Evolutionary conservation across 2,113 vertebrate genomes (phyloP).

Genomic region (Mionectes macconnelli): DNA sequence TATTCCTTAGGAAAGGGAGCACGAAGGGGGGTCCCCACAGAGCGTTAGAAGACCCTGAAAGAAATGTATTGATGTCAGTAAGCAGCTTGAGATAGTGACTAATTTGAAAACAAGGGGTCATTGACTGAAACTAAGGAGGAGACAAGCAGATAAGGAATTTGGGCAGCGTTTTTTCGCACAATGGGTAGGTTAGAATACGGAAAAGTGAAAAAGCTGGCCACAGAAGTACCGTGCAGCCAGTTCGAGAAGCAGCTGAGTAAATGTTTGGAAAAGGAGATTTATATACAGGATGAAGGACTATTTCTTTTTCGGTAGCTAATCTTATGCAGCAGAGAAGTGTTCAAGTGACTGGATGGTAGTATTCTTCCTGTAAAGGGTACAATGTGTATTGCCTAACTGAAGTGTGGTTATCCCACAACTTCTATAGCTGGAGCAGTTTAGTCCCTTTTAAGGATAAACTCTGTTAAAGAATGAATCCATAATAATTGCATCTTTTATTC

Average conservation of each 20-base stretch:
- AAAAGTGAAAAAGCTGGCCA: not conserved
- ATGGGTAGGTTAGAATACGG: constrained; percentile 6
- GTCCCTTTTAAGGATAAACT: not conserved
- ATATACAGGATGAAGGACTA: not conserved
- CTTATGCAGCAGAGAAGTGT: not conserved
- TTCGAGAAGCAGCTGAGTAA: constrained; percentile 20
- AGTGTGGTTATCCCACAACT: not conserved
- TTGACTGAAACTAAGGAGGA: constrained; percentile 55
- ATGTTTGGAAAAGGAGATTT: constrained; percentile 21
- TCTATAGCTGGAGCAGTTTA: not conserved
- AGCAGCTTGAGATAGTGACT: constrained; percentile 66
- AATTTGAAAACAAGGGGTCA: constrained; percentile 70
- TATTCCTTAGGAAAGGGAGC: constrained; percentile 37
- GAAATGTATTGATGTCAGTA: constrained; percentile 61
- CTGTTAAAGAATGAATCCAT: not conserved
- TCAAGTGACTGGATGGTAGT: not conserved
- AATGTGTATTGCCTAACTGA: not conserved
- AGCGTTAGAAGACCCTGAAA: constrained; percentile 16
- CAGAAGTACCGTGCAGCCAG: not conserved
- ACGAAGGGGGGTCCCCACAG: constrained; percentile 24
- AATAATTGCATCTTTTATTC: not conserved
- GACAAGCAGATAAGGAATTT: constrained; percentile 50
- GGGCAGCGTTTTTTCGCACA: not conserved
- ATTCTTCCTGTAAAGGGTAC: not conserved
- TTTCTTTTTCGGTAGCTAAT: not conserved